phyloP scores from a whole-genome alignment of 2,888 invertebrate species.

The Dicycla oo region DNA sequence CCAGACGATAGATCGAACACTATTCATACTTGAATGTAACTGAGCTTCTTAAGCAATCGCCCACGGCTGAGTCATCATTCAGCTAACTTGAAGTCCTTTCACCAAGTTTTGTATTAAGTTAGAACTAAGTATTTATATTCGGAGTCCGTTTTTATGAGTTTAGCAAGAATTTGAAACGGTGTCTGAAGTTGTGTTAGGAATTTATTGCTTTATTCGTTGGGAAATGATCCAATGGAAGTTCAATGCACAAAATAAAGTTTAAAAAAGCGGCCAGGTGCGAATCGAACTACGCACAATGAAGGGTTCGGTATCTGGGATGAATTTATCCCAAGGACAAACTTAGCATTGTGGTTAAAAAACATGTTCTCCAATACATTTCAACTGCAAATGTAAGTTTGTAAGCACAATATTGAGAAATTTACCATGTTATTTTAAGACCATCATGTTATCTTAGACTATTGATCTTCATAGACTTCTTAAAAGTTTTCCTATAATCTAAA shows the following conservation, averaged over 20 bases:
- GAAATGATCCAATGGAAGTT: background rate
- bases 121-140: constrained; percentile 48
- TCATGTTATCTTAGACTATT: no score
- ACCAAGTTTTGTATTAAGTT: constrained; percentile 55
- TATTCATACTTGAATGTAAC: constrained; percentile 38
- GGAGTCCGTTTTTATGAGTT: constrained; percentile 25
- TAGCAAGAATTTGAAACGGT: constrained; percentile 27
- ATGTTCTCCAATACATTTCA: no score
- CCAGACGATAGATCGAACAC: constrained; percentile 33
- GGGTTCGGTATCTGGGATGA: no score
- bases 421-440: no score
- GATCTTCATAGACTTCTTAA: no score
- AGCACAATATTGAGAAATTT: no score
- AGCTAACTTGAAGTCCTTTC: constrained; percentile 57
- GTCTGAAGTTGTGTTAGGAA: background rate
- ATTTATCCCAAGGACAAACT: no score
- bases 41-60: constrained; percentile 61
- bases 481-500: no score
- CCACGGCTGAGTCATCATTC: constrained; percentile 60
- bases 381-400: no score
- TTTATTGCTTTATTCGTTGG: background rate
- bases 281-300: no score
- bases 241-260: background rate
- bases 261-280: background rate
- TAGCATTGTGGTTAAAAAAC: no score